Evolutionary conservation across 1,140 invertebrate species (phyloP), one percentile per base, ranked within the genome.

Genomic region (Antheraea pernyi): DNA sequence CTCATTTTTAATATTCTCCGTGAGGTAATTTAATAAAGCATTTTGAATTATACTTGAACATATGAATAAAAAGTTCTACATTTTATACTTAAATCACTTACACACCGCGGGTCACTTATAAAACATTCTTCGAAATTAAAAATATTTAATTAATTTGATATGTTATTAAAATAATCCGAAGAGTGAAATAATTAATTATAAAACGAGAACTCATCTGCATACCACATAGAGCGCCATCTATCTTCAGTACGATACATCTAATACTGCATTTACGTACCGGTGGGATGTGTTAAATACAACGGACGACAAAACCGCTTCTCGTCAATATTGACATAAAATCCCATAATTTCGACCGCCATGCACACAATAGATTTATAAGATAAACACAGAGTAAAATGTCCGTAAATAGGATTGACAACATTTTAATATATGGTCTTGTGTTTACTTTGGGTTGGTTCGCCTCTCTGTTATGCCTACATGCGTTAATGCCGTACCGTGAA

Each of bases 331-430:
- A 91, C 86, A 84, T 80, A 84, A 83, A 89, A 83, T 84, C 87
- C 89, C 85, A 91, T 89, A 88, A 89, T 88, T 91, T 85, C 84
- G 85, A 91, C 88, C 89, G 88, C 85, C 83, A 75, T 76, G 87
- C 83, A 90, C 83, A 91, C 89, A 91, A 91, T 91, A 89, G 89
- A 91, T 91, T 89, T 89, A 91, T 91, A 91, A 91, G 85, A 89
- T 89, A 91, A 91, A 91, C 87, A 91, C 74, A 82, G 79, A 85
- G 85, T 89, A 89, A 88, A 90, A 91, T 89, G 88, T 88, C 79
- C 84, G 89, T 89, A 91, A 91, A 91, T 89, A 91, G 83, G 77
- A 88, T 88, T 84, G 87, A 91, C 89, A 91, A 91, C 87, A 89
- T 89, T 91, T 89, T 89, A 89, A 91, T 91, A 90, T 91, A 90